Percentiles rank a stretch among this genome's conserved stretches.
Evolutionary conservation across 2,888 invertebrate species (phyloP).

Genomic region (Netelia virgata): DNA sequence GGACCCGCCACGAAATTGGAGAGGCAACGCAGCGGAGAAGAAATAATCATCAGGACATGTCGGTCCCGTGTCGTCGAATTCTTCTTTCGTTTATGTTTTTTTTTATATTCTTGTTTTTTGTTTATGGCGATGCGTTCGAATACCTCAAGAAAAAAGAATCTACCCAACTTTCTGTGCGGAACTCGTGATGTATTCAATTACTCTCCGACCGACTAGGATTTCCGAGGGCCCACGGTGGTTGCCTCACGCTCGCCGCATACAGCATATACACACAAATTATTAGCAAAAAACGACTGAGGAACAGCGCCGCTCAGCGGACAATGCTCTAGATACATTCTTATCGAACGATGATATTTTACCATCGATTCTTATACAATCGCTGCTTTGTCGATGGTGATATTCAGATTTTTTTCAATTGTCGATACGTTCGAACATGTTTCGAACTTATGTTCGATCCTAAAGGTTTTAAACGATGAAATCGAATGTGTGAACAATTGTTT

Average conservation of each 20-base stretch:
- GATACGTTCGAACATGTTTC: no score
- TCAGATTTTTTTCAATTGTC: no score
- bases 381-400: no score
- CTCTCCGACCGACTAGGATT: neutral
- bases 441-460: no score
- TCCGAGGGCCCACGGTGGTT: neutral
- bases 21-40: slow-evolving; percentile 66
- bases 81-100: slow-evolving; percentile 79
- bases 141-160: neutral
- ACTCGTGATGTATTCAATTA: neutral
- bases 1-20: slow-evolving; percentile 70
- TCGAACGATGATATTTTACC: no score
- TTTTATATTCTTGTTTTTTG: slow-evolving; percentile 69
- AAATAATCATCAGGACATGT: slow-evolving; percentile 59
- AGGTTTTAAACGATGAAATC: no score
- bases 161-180: neutral
- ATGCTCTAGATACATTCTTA: no score
- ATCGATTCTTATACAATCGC: no score
- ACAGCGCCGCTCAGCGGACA: no score
- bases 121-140: neutral
- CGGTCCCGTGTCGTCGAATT: slow-evolving; percentile 67
- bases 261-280: no score
- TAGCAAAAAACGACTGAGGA: no score
- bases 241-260: neutral
- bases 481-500: no score